Evolutionary conservation across 1,140 invertebrate species (phyloP).

Genomic region (Polypedilum pembai): DNA sequence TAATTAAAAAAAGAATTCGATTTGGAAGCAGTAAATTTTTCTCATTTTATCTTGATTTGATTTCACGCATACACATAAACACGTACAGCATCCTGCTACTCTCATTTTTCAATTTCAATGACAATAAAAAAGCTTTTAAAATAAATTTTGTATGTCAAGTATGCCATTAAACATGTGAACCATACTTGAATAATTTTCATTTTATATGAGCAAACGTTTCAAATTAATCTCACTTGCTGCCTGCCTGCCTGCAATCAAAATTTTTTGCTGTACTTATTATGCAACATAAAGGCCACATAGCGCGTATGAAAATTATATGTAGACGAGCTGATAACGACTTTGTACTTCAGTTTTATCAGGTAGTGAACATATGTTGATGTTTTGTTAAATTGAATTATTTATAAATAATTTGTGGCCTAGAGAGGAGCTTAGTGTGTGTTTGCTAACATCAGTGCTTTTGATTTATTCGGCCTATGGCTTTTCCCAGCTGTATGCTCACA

Average conservation of each 20-base stretch:
- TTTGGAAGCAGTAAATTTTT: no score
- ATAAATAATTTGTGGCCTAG: background rate
- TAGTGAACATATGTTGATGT: background rate
- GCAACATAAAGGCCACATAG: background rate
- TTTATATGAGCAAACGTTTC: background rate
- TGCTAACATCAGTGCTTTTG: background rate
- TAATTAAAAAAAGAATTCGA: no score
- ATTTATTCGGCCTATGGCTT: no score
- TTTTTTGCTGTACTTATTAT: background rate
- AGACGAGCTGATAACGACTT: background rate
- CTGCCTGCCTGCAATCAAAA: background rate
- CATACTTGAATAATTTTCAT: background rate
- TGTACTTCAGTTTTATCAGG: background rate
- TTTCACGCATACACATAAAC: background rate
- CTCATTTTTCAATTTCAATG: constrained; percentile 5
- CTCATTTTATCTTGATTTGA: background rate
- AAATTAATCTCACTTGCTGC: constrained; percentile 12
- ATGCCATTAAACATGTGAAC: background rate
- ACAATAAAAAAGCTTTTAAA: constrained; percentile 7
- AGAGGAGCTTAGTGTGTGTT: background rate
- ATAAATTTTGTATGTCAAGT: constrained; percentile 10
- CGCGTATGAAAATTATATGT: background rate
- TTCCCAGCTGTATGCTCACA: no score
- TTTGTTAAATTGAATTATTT: constrained; percentile 1
- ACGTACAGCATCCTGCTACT: background rate